Percentiles rank a stretch among this genome's conserved stretches.
Evolutionary conservation across 2,113 vertebrate species (phyloP).

Genomic region (Lota lota): DNA sequence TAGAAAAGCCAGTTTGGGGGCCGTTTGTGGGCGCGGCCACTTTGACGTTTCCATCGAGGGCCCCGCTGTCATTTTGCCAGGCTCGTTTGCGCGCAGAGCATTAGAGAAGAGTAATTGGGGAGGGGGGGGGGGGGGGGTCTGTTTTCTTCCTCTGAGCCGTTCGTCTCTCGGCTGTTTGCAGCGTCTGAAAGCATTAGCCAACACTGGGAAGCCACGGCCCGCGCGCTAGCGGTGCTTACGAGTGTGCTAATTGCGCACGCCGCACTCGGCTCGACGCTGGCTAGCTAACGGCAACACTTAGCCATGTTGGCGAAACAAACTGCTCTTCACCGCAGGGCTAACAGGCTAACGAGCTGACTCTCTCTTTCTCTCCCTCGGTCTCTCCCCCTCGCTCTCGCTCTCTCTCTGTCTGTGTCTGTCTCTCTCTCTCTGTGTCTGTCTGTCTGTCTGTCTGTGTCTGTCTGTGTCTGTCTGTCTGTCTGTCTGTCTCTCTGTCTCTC

Average conservation of each 20-base stretch:
- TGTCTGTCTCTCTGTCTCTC: no score
- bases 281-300: slow-evolving; percentile 66
- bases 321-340: slow-evolving; percentile 30
- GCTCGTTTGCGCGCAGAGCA: no score
- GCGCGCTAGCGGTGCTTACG: slow-evolving; percentile 59
- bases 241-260: slow-evolving; percentile 67
- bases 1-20: no score
- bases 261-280: slow-evolving; percentile 54
- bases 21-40: no score
- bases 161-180: neutral
- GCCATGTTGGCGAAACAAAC: slow-evolving; percentile 61
- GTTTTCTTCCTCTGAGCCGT: neutral
- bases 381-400: neutral
- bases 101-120: no score
- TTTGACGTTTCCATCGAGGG: no score
- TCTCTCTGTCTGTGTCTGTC: slow-evolving; percentile 34
- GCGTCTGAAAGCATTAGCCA: slow-evolving; percentile 24
- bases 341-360: slow-evolving; percentile 52
- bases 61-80: no score
- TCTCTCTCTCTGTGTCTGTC: slow-evolving; percentile 66
- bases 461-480: no score
- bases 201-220: no score
- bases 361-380: slow-evolving; percentile 19
- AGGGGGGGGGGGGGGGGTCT: slow-evolving; percentile 18
- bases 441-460: slow-evolving; percentile 84